Percentiles rank a stretch among this genome's conserved stretches.
Conservation (phyloP, 2,888 invertebrate species). For the Heliconius aoede region DNA sequence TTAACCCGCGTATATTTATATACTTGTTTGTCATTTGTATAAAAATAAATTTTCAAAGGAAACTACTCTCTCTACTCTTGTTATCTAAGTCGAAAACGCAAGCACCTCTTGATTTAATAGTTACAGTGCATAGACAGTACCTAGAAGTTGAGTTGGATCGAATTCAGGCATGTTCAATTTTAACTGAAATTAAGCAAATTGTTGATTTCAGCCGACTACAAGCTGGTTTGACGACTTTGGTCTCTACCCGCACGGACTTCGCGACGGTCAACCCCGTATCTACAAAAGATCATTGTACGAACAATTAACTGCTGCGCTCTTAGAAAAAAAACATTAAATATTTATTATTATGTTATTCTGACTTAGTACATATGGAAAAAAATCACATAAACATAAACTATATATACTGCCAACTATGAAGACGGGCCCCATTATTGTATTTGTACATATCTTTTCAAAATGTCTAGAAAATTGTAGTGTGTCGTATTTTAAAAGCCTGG, state of each 20-base stretch:
- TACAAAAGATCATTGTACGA: constrained; percentile 76
- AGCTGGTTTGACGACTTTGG: constrained; percentile 76
- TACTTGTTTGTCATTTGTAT: too few relatives aligned
- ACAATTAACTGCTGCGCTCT: constrained; percentile 63
- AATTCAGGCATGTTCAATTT: too few relatives aligned
- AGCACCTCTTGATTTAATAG: not conserved
- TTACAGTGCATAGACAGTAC: not conserved
- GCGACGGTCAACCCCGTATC: constrained; percentile 71
- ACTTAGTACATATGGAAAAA: constrained; percentile 15
- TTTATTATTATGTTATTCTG: constrained; percentile 7
- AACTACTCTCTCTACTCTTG: too few relatives aligned
- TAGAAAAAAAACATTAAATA: constrained; percentile 53
- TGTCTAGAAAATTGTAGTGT: too few relatives aligned
- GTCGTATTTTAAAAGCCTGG: too few relatives aligned
- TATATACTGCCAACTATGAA: not conserved
- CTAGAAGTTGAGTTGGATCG: too few relatives aligned
- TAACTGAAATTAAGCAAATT: not conserved
- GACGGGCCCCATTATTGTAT: not conserved
- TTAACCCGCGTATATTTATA: too few relatives aligned
- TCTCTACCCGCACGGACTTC: constrained; percentile 60
- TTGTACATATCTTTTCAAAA: too few relatives aligned
- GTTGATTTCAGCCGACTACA: constrained; percentile 66
- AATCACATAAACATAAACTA: not conserved
- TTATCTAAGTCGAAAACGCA: not conserved
- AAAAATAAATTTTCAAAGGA: too few relatives aligned